Evolutionary conservation across 1,140 invertebrate species (phyloP), one percentile per base, ranked within the genome.

Genomic region (Lepidotrigona ventralis): DNA sequence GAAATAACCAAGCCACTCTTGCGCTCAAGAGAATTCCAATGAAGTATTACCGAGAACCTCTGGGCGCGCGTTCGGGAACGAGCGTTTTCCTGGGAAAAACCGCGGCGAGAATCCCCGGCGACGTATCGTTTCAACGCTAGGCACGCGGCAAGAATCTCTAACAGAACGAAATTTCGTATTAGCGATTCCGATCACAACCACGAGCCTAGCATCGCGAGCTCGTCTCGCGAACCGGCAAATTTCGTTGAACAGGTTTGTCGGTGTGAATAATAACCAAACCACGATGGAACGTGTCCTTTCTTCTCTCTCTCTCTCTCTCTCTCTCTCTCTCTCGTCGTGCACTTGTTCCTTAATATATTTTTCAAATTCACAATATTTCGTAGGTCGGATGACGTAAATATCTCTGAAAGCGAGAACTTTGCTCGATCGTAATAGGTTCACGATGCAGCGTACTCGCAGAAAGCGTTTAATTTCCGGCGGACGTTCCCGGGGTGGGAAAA

Each of bases 161-260:
- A 78, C 54, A 21, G 26, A 14, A 63, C n/a, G 33, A 51, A 75
- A 70, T 78, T 68, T 60, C 14, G 46, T 58, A 83, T 83, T 83
- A 83, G 74, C 75, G 53, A 83, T 83, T 83, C 81, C 56, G 66
- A 71, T 83, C 81, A 78, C 81, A 63, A 33, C 66, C 33, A 19
- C 2, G 54, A 39, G 60, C 46, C 80, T 54, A 77, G 73, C 54
- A 46, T 33, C 81, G 74, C 64, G 73, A 70, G 60, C 74, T 70
- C 29, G 81, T 21, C 14, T 56, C 26, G 81, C 78, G 78, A 83
- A 78, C 66, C 39, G 75, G 21, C 74, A 77, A 83, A 78, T 83
- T 83, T 83, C 64, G 66, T 56, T 70, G 81, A 63, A 82, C 66
- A 70, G 66, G 19, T 70, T 29, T 19, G 39, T 63, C 46, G 39